Percentiles rank a stretch among this genome's conserved stretches.
phyloP scores from a whole-genome alignment of 1,140 invertebrate genomes.

The Atta colombica region DNA sequence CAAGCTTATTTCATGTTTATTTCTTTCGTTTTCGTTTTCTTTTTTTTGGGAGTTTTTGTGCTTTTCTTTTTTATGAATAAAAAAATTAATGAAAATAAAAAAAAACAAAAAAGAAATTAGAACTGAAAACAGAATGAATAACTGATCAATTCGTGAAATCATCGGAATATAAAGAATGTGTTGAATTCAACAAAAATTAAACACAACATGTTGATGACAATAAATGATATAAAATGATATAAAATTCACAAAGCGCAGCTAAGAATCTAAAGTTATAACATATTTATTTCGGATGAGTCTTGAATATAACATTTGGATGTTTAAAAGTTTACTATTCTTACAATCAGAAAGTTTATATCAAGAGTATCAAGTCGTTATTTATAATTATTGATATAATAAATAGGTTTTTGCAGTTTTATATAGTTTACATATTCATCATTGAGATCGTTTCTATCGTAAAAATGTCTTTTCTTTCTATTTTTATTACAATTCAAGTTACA shows the following conservation, averaged over 20 bases:
- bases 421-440: not conserved
- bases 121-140: conserved; percentile 36
- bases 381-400: not conserved
- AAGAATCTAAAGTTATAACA: not conserved
- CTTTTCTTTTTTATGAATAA: conserved; percentile 44
- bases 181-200: conserved; percentile 1
- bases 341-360: not conserved
- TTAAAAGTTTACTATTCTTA: conserved; percentile 15
- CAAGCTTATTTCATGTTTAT: conserved; percentile 16
- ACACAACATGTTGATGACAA: not conserved
- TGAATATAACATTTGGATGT: conserved; percentile 1
- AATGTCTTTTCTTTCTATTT: conserved; percentile 10
- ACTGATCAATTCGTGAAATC: conserved; percentile 38
- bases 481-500: conserved; percentile 10
- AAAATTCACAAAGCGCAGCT: not conserved
- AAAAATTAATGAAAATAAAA: conserved; percentile 46
- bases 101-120: conserved; percentile 11
- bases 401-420: not conserved
- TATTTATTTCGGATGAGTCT: not conserved
- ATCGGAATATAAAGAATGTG: not conserved
- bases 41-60: conserved; percentile 19
- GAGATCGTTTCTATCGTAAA: conserved; percentile 22
- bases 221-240: conserved; percentile 20
- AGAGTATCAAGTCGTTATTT: not conserved
- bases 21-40: conserved; percentile 4